phyloP scores from a whole-genome alignment of 2,888 invertebrate genomes.

The Scaptomyza caliginosa region DNA sequence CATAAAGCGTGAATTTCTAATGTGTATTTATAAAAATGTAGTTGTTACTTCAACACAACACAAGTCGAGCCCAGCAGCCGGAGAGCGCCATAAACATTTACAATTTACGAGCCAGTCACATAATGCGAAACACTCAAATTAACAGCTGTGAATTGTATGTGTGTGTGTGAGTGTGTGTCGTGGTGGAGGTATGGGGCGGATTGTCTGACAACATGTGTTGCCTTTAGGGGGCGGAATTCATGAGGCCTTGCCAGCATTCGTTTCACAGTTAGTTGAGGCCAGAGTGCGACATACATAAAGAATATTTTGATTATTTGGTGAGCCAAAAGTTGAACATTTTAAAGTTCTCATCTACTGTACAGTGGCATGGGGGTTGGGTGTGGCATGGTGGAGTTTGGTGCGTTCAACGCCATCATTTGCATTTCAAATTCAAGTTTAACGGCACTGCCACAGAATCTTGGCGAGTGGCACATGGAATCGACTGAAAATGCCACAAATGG shows the following conservation, averaged over 20 bases:
- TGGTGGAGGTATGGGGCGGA: too few relatives aligned
- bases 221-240: constrained; percentile 40
- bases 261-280: constrained; percentile 21
- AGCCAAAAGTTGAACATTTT: constrained; percentile 60
- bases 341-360: constrained; percentile 22
- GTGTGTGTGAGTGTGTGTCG: not conserved
- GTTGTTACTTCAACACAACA: constrained; percentile 29
- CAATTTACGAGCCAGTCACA: constrained; percentile 52
- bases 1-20: constrained; percentile 30
- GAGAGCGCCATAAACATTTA: constrained; percentile 38
- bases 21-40: constrained; percentile 32
- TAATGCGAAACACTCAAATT: constrained; percentile 56
- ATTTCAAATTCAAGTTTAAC: constrained; percentile 69
- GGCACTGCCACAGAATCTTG: constrained; percentile 34
- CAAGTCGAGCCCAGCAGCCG: constrained; percentile 2
- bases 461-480: constrained; percentile 46
- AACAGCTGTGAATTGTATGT: constrained; percentile 46
- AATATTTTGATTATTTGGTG: constrained; percentile 71
- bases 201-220: constrained; percentile 40
- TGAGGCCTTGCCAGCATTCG: constrained; percentile 37
- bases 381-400: not conserved
- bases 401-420: constrained; percentile 55
- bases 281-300: constrained; percentile 59
- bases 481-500: constrained; percentile 73
- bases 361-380: not conserved